Percentiles rank a stretch among this genome's conserved stretches.
phyloP scores from a whole-genome alignment of 2,113 vertebrate genomes.

The Hippocampus zosterae region DNA sequence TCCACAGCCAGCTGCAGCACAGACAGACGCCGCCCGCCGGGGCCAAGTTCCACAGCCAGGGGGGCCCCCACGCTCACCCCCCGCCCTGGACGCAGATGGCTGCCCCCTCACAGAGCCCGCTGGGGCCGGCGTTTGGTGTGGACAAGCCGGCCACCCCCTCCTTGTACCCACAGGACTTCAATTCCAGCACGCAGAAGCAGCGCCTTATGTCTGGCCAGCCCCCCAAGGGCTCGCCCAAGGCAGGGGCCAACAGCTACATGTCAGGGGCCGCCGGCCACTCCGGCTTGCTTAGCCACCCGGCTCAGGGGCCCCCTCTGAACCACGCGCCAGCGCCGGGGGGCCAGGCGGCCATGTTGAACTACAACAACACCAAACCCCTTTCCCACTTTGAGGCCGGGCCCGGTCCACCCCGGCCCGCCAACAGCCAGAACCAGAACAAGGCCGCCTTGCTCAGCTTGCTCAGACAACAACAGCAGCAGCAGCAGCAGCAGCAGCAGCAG shows the following conservation, averaged over 20 bases:
- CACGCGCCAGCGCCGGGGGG: slow-evolving; percentile 70
- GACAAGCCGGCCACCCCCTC: slow-evolving; percentile 89
- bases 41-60: slow-evolving; percentile 72
- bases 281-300: slow-evolving; percentile 76
- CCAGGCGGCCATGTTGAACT: slow-evolving; percentile 77
- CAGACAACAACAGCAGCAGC: slow-evolving; percentile 77
- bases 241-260: slow-evolving; percentile 75
- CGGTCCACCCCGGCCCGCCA: slow-evolving; percentile 57
- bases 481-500: slow-evolving; percentile 60
- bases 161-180: slow-evolving; percentile 84
- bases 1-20: slow-evolving; percentile 88
- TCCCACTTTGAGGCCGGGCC: slow-evolving; percentile 86
- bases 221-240: slow-evolving; percentile 85
- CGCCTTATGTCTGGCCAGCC: slow-evolving; percentile 76
- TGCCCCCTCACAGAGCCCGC: slow-evolving; percentile 76
- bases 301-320: slow-evolving; percentile 65
- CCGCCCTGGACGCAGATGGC: slow-evolving; percentile 79
- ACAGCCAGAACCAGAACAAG: slow-evolving; percentile 75
- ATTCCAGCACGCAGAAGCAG: slow-evolving; percentile 82
- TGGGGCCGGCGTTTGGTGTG: slow-evolving; percentile 77
- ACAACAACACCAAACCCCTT: slow-evolving; percentile 92
- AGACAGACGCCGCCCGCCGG: slow-evolving; percentile 76
- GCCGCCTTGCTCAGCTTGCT: slow-evolving; percentile 76
- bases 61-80: slow-evolving; percentile 70
- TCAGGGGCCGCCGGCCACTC: slow-evolving; percentile 66